Base-by-base conservation (phyloP, 1,140 invertebrate genomes). In the Vollenhovia emeryi region DNA sequence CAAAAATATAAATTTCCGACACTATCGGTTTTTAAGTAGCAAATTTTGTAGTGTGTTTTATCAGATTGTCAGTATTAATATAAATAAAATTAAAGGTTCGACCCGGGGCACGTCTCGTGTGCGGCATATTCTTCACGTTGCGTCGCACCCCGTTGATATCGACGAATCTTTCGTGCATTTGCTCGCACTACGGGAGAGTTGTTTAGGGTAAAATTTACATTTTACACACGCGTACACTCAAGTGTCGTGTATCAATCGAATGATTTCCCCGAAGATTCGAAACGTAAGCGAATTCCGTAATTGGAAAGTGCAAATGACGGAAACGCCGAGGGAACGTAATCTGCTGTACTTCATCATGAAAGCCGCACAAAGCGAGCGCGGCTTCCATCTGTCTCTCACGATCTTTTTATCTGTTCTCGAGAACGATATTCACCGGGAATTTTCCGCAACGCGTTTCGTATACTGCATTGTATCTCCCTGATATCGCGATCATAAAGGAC, bases 291-390 rank as follows among this genome's bases (percentile, higher is more conserved):
- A 55, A 62, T 80, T 88, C 40, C 33, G 33, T 86, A 89, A 89
- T 86, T 74, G 30, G 55, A 76, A 78, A 86, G 75, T 74, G 60
- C 68, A 45, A 69, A 27, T 75, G 52, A 69, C 36, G 21, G 24
- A 78, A 62, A 36, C n/a, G 15, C 43, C 30, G 57, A 36, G 69
- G n/a, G 52, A 71, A 74, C 57, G 75, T 88, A 88, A 89, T 89
- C 52, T 64, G 52, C 59, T 55, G 15, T 45, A 89, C 68, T 82
- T 82, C 75, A 57, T 71, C 68, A 50, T 45, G 27, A 73, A 73
- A 82, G n/a, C 66, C 18, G 66, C 48, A 64, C 66, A n/a, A 78
- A 59, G 79, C 50, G 33, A 71, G 48, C 24, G 27, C 45, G 30
- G 40, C 48, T 68, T 24, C 27, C 40, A 55, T 79, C 59, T 76